These are phyloP conservation scores for Epirrita christyi DNA, from an alignment of 2,888 invertebrate genomes.

Conservation along the genomic window DNA sequence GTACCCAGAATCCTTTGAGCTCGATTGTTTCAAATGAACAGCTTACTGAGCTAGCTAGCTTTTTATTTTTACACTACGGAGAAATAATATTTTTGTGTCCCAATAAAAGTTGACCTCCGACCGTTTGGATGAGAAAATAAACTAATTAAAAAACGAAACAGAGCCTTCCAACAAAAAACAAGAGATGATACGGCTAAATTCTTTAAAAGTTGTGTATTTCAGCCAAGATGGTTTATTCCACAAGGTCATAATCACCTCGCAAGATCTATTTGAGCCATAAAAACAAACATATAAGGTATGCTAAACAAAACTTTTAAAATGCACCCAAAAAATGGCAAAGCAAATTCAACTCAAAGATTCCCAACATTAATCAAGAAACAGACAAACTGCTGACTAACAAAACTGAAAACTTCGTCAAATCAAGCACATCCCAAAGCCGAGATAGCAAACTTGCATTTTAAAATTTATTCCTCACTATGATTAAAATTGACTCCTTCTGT, in stretches of 20 bases:
- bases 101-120: background rate
- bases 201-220: background rate
- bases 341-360: slow-evolving; percentile 1
- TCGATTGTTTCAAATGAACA: background rate
- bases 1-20: too few relatives aligned
- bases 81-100: background rate
- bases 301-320: background rate
- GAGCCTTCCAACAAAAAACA: background rate
- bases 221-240: too few relatives aligned
- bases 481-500: slow-evolving; percentile 36
- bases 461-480: slow-evolving; percentile 39
- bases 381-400: slow-evolving; percentile 30
- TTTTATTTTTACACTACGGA: background rate
- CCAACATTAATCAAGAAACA: slow-evolving; percentile 26
- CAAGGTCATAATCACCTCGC: too few relatives aligned
- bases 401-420: slow-evolving; percentile 35
- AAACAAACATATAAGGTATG: too few relatives aligned
- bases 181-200: background rate
- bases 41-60: background rate
- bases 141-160: background rate
- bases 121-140: background rate
- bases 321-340: background rate
- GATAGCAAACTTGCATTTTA: slow-evolving; percentile 39
- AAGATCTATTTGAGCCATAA: too few relatives aligned
- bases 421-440: slow-evolving; percentile 23